Base-by-base conservation (phyloP, 2,113 vertebrate genomes). In the Sebastes fasciatus region DNA sequence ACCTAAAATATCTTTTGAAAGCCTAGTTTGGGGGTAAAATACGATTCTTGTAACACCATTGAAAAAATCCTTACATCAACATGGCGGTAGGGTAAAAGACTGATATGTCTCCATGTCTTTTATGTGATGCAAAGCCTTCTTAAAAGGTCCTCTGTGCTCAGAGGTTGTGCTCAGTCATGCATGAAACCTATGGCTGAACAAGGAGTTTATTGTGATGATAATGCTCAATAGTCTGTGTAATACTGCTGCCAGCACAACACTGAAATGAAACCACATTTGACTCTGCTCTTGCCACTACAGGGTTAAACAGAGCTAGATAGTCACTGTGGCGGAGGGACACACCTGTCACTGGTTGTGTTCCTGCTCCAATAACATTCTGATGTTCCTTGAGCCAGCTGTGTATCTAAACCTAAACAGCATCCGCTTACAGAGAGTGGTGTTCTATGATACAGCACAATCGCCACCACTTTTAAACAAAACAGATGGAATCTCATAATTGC, bases 271-370 rank as follows among this genome's bases (percentile, higher is more conserved):
- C 8, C 11, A 69, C 52, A 51, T 23, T 23, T 26, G 12, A 8
- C 68, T 77, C 42, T n/a, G 52, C 68, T 78, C 46, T 26, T 57
- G 16, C 46, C 51, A 78, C 52, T 0, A 42, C 14, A 81, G 73
- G 79, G 75, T 87, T 86, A 80, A 90, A 85, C 19, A 48, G 70
- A 82, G 74, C 80, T 49, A 34, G 61, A 46, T 45, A 23, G 62
- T 64, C 51, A 26, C 72, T 34, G 58, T 51, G 68, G 92, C 90
- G 90, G 92, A 94, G 85, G 91, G 74, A 93, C 85, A 92, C 90
- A 88, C 82, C 89, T 90, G 83, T 88, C 89, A 88, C 77, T 64
- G 80, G 75, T 42, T 64, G 80, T 91, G 74, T 83, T 80, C 13
- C 67, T 78, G 58, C 76, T 82, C 80, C 75, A 84, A 70, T 88